Conservation (phyloP, 2,888 invertebrate species). For the Rhingia campestris region DNA sequence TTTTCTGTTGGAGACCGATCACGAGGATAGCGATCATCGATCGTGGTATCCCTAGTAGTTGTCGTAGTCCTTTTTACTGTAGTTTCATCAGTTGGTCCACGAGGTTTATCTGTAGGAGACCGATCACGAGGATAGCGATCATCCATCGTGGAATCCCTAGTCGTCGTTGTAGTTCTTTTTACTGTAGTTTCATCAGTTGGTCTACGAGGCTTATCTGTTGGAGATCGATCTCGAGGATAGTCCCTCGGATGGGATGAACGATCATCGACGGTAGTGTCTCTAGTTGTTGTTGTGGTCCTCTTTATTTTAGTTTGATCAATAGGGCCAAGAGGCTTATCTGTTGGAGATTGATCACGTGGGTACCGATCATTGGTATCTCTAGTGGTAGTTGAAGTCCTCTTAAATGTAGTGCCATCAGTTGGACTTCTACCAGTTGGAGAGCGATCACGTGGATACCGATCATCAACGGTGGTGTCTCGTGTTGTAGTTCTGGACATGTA, state of each 20-base stretch:
- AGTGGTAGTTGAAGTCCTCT: background rate
- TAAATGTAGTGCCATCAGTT: background rate
- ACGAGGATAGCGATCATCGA: conserved; percentile 7
- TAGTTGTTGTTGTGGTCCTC: background rate
- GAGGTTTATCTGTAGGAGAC: conserved; percentile 31
- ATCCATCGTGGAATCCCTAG: background rate
- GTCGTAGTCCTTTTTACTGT: background rate
- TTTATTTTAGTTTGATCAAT: conserved; percentile 1
- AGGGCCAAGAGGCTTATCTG: conserved; percentile 15
- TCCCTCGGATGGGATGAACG: background rate
- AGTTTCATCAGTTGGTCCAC: conserved; percentile 5
- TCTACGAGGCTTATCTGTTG: conserved; percentile 19
- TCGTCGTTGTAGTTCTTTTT: background rate
- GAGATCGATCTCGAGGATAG: conserved; percentile 27
- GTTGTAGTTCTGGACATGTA: conserved; percentile 1
- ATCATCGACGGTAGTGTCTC: background rate
- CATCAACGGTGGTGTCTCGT: conserved; percentile 21
- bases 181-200: conserved; percentile 15
- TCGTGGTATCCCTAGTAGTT: background rate
- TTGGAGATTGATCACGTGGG: conserved; percentile 3
- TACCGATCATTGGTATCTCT: background rate
- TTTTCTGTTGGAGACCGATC: conserved; percentile 43
- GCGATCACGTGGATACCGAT: conserved; percentile 8
- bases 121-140: conserved; percentile 11
- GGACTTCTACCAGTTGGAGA: conserved; percentile 1